Conservation (phyloP, 2,888 invertebrate species). For the Noctua pronuba region DNA sequence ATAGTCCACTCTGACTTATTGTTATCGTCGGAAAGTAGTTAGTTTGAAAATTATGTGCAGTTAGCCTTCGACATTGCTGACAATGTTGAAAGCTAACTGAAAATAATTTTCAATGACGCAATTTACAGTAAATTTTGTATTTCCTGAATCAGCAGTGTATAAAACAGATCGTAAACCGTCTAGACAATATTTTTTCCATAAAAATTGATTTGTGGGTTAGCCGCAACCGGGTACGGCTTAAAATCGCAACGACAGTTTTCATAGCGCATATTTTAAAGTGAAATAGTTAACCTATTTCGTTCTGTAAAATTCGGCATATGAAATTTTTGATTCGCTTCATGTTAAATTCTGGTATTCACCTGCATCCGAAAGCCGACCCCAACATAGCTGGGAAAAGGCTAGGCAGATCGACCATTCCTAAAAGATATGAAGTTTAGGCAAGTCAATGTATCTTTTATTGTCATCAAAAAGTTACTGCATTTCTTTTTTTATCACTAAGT, state of each 20-base stretch:
- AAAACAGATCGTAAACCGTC: not conserved
- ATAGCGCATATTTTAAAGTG: not conserved
- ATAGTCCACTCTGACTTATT: not conserved
- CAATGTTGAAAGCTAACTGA: too few species aligned
- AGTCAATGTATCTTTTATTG: too few species aligned
- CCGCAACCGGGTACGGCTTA: not conserved
- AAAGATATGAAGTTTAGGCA: too few species aligned
- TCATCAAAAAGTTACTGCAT: too few species aligned
- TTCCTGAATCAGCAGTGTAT: not conserved
- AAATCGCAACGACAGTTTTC: not conserved
- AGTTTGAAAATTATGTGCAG: not conserved
- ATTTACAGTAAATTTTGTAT: too few species aligned
- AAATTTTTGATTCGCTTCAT: not conserved
- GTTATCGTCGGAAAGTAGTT: not conserved
- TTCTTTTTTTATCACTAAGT: too few species aligned
- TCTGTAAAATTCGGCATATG: not conserved
- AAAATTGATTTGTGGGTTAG: not conserved
- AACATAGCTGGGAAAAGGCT: not conserved
- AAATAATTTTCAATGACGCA: too few species aligned
- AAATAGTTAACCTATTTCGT: not conserved
- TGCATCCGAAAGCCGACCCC: too few species aligned
- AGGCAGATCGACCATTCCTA: not conserved
- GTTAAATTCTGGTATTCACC: too few species aligned
- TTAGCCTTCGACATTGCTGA: too few species aligned
- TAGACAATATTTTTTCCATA: not conserved